Base-by-base conservation (phyloP, 2,888 invertebrate species). In the Galerucella calmariensis region DNA sequence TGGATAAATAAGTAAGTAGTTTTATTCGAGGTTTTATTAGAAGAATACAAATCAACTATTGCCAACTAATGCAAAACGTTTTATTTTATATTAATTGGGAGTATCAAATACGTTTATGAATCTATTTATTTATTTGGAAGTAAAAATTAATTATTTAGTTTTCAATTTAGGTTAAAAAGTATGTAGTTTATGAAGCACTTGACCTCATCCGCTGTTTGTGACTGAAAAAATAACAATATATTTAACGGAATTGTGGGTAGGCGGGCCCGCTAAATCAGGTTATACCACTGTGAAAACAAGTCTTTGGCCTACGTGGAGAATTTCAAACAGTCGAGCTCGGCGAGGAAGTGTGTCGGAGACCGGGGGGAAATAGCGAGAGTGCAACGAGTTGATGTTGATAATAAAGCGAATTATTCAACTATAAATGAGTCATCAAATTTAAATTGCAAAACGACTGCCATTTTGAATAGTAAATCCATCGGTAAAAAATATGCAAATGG, bases 281-380 rank as follows among this genome's bases (percentile, higher is more conserved):
- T 77, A 77, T 77, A 75, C 74, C 73, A 77, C 74, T 70, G 72
- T 75, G 73, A 77, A 74, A 77, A 75, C 77, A 75, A 74, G 77
- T 77, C 75, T 75, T 75, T 73, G 73, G 74, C 77, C 75, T 73
- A 73, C 75, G 75, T 68, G 53, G 20, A 62, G 76, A 73, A 73
- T 73, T 73, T 74, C 67, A 73, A 73, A 69, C 67, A 59, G 58
- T 56, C 66, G 65, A 24, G 71, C 16, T 56, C 14, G 56, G 16
- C 16, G 56, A 44, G 35, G 46, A 16, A 9, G 20, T 14, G 46
- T 11, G 35, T 20, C 27, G 20, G 35, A 27, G 53, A 5, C 41
- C 58, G 20, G 44, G 41, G 16, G 24, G 58, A 10, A 56, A 56
- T 56, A 56, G 56, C 56, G 56, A 56, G 56, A 56, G 44, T 20